phyloP scores from a whole-genome alignment of 2,797 vertebrate species.

The Oreortyx pictus region DNA sequence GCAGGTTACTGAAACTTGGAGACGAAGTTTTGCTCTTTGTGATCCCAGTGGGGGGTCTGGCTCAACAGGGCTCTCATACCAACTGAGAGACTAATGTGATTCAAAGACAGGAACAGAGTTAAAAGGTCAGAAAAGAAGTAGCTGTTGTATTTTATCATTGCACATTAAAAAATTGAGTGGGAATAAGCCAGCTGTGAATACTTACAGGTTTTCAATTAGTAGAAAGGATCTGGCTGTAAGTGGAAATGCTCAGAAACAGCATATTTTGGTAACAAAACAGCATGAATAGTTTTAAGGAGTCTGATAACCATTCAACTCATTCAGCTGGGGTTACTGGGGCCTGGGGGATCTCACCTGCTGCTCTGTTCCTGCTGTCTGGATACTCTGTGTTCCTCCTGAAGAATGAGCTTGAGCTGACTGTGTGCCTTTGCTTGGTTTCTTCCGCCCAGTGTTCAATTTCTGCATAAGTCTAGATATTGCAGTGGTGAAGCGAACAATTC shows the following conservation, averaged over 20 bases:
- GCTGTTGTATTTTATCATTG: neutral
- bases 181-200: neutral
- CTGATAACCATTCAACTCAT: neutral
- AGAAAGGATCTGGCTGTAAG: neutral
- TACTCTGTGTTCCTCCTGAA: neutral
- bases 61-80: conserved; percentile 1
- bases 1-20: neutral
- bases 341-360: neutral
- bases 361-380: neutral
- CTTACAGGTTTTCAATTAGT: neutral
- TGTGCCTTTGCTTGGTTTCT: neutral
- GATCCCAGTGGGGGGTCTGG: neutral
- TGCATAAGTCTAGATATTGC: neutral
- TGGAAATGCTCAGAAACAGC: neutral
- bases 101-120: conserved; percentile 19
- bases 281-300: neutral
- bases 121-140: conserved; percentile 10
- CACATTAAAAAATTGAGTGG: neutral
- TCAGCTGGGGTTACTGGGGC: neutral
- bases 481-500: neutral
- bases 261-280: neutral
- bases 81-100: conserved; percentile 26
- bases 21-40: neutral
- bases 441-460: neutral
- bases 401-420: neutral